phyloP scores from a whole-genome alignment of 2,113 vertebrate genomes.

The Pomatostomus ruficeps region DNA sequence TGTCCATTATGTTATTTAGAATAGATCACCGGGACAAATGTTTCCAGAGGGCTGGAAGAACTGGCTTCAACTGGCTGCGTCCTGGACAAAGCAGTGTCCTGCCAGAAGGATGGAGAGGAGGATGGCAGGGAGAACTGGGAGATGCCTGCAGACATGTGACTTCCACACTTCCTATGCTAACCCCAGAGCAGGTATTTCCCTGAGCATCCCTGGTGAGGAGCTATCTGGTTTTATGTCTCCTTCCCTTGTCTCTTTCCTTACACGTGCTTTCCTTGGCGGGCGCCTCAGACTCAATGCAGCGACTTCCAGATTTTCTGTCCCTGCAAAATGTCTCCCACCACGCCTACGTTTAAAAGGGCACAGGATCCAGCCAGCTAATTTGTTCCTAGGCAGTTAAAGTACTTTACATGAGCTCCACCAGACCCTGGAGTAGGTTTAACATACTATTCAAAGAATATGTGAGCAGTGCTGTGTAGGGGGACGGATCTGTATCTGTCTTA shows the following conservation, averaged over 20 bases:
- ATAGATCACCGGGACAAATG: not conserved
- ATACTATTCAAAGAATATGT: not conserved
- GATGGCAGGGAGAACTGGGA: not conserved
- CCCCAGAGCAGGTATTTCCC: not conserved
- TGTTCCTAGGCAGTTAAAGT: slow-evolving; percentile 24
- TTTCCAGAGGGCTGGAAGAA: not conserved
- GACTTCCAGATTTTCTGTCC: slow-evolving; percentile 8
- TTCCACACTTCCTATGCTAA: rapidly evolving
- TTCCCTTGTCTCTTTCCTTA: not conserved
- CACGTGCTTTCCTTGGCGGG: not conserved
- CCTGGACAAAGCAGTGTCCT: not conserved
- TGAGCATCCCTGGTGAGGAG: not conserved
- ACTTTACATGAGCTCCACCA: not conserved
- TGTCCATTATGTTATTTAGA: not conserved
- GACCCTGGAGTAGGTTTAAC: not conserved
- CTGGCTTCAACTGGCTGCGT: not conserved
- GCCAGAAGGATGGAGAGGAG: not conserved
- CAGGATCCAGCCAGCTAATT: slow-evolving; percentile 30
- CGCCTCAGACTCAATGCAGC: not conserved
- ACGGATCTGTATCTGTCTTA: not conserved
- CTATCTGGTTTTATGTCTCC: not conserved
- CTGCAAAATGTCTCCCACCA: slow-evolving; percentile 29
- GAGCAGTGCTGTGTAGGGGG: not conserved
- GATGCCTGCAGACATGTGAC: not conserved
- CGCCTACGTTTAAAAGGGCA: not conserved